phyloP scores from a whole-genome alignment of 1,140 invertebrate species.

The Apis mellifera region Amel_HAv3.1 CM009932.2:2544001-2544500 shows the following conservation, averaged over 20 bases:
- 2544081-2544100: constrained; percentile 94
- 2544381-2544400: constrained; percentile 69
- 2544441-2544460: constrained; percentile 73
- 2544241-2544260: constrained; percentile 82
- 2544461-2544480: constrained; percentile 70
- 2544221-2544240: constrained; percentile 84
- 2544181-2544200: constrained; percentile 86
- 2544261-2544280: constrained; percentile 83
- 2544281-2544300: constrained; percentile 82
- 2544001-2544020: constrained; percentile 84
- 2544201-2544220: constrained; percentile 82
- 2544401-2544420: constrained; percentile 76
- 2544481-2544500: constrained; percentile 75
- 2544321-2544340: constrained; percentile 81
- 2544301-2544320: constrained; percentile 85
- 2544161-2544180: constrained; percentile 84
- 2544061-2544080: constrained; percentile 93
- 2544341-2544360: constrained; percentile 87
- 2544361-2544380: constrained; percentile 79
- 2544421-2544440: constrained; percentile 75
- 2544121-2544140: constrained; percentile 83
- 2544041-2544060: constrained; percentile 95
- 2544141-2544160: constrained; percentile 84
- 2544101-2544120: constrained; percentile 86
- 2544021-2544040: constrained; percentile 89